phyloP scores from a whole-genome alignment of 2,113 vertebrate genomes.

The Apteryx mantelli region DNA sequence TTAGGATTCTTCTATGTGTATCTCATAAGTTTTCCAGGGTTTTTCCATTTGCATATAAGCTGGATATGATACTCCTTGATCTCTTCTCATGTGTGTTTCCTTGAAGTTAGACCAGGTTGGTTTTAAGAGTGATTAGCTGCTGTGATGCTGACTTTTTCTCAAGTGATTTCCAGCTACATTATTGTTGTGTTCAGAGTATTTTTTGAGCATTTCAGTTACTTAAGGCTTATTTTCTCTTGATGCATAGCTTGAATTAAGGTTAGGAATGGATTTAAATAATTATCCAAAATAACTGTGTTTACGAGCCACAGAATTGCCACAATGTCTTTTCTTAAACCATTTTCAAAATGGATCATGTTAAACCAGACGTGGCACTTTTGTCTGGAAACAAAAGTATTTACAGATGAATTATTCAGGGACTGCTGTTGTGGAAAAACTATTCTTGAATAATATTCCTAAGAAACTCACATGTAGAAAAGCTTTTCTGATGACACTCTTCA shows the following conservation, averaged over 20 bases:
- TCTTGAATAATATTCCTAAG: not conserved
- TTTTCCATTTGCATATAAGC: not conserved
- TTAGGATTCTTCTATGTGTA: not conserved
- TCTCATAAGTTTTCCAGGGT: not conserved
- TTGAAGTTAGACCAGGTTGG: not conserved
- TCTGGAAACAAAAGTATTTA: not conserved
- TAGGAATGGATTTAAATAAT: not conserved
- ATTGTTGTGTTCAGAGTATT: not conserved
- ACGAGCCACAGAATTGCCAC: not conserved
- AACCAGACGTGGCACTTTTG: not conserved
- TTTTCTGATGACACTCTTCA: conserved; percentile 1
- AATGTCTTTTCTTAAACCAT: not conserved
- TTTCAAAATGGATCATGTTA: conserved; percentile 17
- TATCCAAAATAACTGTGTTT: not conserved
- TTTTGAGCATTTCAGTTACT: not conserved
- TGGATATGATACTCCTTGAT: not conserved
- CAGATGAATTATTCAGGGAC: conserved; percentile 15
- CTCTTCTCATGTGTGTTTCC: not conserved
- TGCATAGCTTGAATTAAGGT: not conserved
- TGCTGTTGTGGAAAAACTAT: not conserved
- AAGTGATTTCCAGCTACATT: not conserved
- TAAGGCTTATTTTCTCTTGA: not conserved
- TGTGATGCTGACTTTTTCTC: not conserved
- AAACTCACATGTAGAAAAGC: not conserved
- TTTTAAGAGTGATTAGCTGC: not conserved